Evolutionary conservation across 2,888 invertebrate genomes (phyloP).

Genomic region (Parasteatoda lunata): DNA sequence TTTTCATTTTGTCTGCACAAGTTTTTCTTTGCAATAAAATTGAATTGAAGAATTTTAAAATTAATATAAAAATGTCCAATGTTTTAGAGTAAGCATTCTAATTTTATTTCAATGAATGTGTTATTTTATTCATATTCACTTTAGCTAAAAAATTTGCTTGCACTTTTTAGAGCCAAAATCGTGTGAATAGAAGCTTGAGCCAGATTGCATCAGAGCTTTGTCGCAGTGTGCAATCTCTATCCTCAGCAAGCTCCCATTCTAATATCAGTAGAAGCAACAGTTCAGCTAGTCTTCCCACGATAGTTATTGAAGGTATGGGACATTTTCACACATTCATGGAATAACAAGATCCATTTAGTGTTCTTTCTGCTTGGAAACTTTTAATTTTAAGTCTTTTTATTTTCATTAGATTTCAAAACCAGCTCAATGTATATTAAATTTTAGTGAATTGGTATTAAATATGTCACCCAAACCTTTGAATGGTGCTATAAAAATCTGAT

Average conservation of each 20-base stretch:
- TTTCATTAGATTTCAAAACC: neutral
- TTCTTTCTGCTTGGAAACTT: neutral
- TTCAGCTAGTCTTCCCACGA: slow-evolving; percentile 67
- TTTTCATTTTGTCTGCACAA: too few species aligned
- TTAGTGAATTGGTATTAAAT: neutral
- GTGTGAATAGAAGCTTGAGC: slow-evolving; percentile 51
- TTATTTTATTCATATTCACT: neutral
- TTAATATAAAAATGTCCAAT: too few species aligned
- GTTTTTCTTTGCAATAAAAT: too few species aligned
- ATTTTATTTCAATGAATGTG: neutral
- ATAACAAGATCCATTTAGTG: neutral
- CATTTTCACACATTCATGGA: too few species aligned
- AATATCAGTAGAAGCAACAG: slow-evolving; percentile 66
- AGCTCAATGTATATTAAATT: neutral
- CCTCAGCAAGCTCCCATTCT: slow-evolving; percentile 65
- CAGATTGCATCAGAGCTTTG: slow-evolving; percentile 67
- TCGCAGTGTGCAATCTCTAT: slow-evolving; percentile 62
- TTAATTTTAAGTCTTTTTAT: too few species aligned
- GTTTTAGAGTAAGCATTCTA: too few species aligned
- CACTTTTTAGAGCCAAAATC: slow-evolving; percentile 41
- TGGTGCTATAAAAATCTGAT: neutral
- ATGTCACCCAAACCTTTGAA: neutral
- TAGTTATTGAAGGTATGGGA: slow-evolving; percentile 61
- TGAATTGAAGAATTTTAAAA: too few species aligned
- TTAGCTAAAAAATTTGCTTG: neutral